Evolutionary conservation across 2,888 invertebrate genomes (phyloP).

Genomic region (Drosophila sordidapex): DNA sequence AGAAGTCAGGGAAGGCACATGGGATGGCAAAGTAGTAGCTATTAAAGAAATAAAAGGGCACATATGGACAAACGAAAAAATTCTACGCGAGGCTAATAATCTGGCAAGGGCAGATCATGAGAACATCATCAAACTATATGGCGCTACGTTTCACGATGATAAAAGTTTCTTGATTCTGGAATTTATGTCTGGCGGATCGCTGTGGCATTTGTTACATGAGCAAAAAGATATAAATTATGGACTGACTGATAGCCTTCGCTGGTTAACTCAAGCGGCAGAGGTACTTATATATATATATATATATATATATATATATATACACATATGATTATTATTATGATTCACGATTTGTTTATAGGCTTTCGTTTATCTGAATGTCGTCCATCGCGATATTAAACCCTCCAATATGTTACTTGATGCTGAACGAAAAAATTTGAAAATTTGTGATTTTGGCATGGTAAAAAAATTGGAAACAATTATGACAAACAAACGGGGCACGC

Average conservation of each 20-base stretch:
- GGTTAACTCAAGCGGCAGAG: background rate
- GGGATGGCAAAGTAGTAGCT: background rate
- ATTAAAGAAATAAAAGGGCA: fast-evolving
- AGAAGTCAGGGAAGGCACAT: fast-evolving
- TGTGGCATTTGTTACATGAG: background rate
- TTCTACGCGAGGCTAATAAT: background rate
- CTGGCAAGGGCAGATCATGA: background rate
- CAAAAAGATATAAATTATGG: fast-evolving
- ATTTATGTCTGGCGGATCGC: background rate
- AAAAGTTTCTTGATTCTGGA: background rate
- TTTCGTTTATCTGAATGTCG: background rate
- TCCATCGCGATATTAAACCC: background rate
- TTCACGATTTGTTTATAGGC: background rate
- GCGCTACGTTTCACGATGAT: background rate
- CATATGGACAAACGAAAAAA: fast-evolving
- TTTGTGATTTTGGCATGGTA: background rate
- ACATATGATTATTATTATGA: background rate
- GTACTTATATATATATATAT: background rate
- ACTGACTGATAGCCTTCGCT: background rate
- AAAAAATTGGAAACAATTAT: background rate
- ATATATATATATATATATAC: background rate
- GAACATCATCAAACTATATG: background rate
- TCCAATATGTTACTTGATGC: background rate
- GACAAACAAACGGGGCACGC: background rate
- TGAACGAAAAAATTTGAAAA: background rate